These are phyloP conservation scores for Drosophila guanche DNA, from an alignment of 1,140 invertebrate genomes.

Conservation along the genomic window DNA sequence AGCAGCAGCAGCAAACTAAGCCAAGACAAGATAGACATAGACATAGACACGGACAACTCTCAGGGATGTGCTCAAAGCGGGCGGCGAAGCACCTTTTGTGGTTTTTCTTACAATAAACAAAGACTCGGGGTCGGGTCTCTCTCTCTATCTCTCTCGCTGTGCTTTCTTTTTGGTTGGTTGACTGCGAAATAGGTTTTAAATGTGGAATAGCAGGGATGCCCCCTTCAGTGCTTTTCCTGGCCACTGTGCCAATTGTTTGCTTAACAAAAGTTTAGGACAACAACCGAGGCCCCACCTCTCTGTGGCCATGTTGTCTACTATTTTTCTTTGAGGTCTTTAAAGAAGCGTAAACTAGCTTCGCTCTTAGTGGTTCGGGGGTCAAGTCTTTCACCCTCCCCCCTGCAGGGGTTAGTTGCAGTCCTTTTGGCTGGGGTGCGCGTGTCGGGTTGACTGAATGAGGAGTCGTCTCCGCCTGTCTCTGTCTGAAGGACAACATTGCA, in stretches of 20 bases:
- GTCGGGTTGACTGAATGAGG: slow-evolving; percentile 16
- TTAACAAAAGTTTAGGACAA: slow-evolving; percentile 82
- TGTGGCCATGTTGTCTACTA: slow-evolving; percentile 22
- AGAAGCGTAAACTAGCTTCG: slow-evolving; percentile 70
- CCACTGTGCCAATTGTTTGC: slow-evolving; percentile 80
- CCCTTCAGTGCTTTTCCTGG: slow-evolving; percentile 32
- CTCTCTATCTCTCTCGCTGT: slow-evolving; percentile 28
- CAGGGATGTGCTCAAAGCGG: slow-evolving; percentile 6
- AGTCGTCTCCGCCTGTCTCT: slow-evolving; percentile 47
- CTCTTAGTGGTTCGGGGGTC: too few species aligned
- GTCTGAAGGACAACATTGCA: slow-evolving; percentile 75
- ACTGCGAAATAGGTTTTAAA: slow-evolving; percentile 76
- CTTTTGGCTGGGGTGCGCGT: background rate
- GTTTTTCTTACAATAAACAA: slow-evolving; percentile 62
- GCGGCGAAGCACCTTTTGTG: slow-evolving; percentile 65
- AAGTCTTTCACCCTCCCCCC: too few species aligned
- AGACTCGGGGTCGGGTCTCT: background rate
- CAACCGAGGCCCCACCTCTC: slow-evolving; percentile 29
- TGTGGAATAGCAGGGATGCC: slow-evolving; percentile 27
- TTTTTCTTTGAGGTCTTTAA: slow-evolving; percentile 64
- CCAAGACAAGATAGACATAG: slow-evolving; percentile 47
- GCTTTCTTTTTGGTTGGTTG: slow-evolving; percentile 71
- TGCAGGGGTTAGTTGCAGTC: too few species aligned
- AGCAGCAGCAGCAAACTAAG: slow-evolving; percentile 56
- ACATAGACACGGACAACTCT: slow-evolving; percentile 17